Base-by-base conservation (phyloP, 1,140 invertebrate species). In the Formica selysi region DNA sequence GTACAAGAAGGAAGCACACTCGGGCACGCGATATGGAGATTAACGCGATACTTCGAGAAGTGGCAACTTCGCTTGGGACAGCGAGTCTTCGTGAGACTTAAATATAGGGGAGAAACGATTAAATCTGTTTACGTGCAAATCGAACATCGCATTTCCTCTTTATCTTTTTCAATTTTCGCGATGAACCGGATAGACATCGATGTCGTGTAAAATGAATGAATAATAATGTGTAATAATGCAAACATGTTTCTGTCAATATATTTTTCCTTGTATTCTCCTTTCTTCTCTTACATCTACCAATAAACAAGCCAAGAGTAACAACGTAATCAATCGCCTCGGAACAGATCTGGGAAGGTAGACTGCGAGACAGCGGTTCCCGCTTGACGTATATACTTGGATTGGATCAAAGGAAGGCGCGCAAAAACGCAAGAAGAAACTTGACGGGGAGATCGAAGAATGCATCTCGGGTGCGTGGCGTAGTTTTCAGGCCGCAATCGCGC, bases 1-100 rank as follows among this genome's bases (percentile, higher is more conserved):
- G 76, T 65, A 88, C 67, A 81, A 76, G 87, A 44, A 86, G 88
- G 85, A 89, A 89, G 84, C 83, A 51, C 76, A 36, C 38, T 74
- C 59, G 44, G 68, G 80, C 87, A 84, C 62, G 87, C 87, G 84
- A 89, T 86, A 88, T 84, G 87, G 76, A 64, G 80, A 84, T 84
- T 84, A 84, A 84, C 80, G 80, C 57, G 80, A 62, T 84, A 51
- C 59, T 64, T 13, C 22, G 70, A 84, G 54, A 73, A 76, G 64
- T n/a, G 78, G 65, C 67, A 32, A 70, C 64, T 59, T 38, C 32
- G 64, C 48, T 41, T n/a, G 78, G n/a, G 64, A 80, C 78, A 70
- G 64, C 22, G 64, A 68, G 64, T 54, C 64, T 70, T 59, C 44
- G 76, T 68, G 78, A 57, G 22, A 8, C 16, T 38, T 70, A 41